Evolutionary conservation across 2,797 vertebrate genomes (phyloP), one percentile per base, ranked within the genome.

Genomic region (Agapornis canus): DNA sequence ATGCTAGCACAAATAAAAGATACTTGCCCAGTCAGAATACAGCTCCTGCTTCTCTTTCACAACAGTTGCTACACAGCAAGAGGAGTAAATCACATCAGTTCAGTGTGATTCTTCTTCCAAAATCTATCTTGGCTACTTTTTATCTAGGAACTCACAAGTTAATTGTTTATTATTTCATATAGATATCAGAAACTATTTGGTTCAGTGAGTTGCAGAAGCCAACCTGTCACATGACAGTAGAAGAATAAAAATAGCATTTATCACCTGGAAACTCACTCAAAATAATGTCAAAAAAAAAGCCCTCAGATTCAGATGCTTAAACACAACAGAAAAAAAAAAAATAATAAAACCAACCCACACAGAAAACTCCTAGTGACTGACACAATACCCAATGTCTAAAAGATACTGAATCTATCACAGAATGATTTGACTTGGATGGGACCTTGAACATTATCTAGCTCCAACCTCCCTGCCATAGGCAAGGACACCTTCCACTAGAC

Each of bases 121-220:
- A 89, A 91, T 23, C 12, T 43, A 54, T 54, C 54, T 22, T 75
- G 63, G 23, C 21, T 90, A 52, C 39, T 52, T 70, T 59, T 91
- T 60, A 52, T 23, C 40, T 54, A 73, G 17, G 13, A 21, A 68
- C 8, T 66, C 26, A 17, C 32, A 77, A 45, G 16, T 73, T 47
- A 79, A 45, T 56, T 45, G 7, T 22, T 14, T 63, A 8, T 45
- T 39, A 29, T 17, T 59, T 32, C 52, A 56, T 56, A 56, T 10
- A 49, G 10, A n/a, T 19, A 89, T 20, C 26, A 63, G 43, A 91
- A 16, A 80, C 26, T 64, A 47, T 37, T 45, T 1, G 1, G 19
- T n/a, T 32, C 56, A 43, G 21, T 16, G 25, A 77, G 37, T 66
- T 75, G 29, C 60, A 81, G 35, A 93, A 90, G 43, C 20, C 45